Base-by-base conservation (phyloP, 2,797 vertebrate genomes). In the Malurus leucopterus region DNA sequence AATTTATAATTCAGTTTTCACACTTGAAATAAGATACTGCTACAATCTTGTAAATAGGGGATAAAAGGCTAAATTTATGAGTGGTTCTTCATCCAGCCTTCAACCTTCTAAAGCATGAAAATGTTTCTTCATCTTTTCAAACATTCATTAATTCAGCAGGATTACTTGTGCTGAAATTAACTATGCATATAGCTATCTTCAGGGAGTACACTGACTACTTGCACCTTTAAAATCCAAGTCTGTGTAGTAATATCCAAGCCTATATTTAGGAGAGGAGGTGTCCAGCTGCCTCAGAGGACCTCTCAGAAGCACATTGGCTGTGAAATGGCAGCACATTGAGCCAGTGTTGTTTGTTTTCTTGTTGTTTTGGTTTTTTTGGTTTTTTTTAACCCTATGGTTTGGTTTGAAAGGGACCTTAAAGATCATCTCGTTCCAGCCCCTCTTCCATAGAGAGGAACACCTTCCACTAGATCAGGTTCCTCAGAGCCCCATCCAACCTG, bases 311-410 rank as follows among this genome's bases (percentile, higher is more conserved):
- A 19, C 53, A 50, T 4, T 15, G 32, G 14, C 46, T 36, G 36
- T 36, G 36, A 36, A 12, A 36, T 36, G 36, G 36, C 36, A 36
- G 36, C 36, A 36, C 36, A 36, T 36, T 36, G 36, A 36, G 36
- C 36, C 36, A 36, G 36, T 36, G 26, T 9, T 62, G 19, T 26
- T 38, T 38, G 19, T 4, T 49, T 36, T 36, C 9, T 8, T 5
- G 36, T 11, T 36, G 36, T 36, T 36, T 36, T 10, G 34, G 19
- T 4, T 47, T 29, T 36, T 7, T 8, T 5, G 5, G 0, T 0
- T 24, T 53, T 53, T 64, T 68, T 50, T 8, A 54, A 74, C 61
- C 20, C 64, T 67, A 34, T 27, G 32, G 32, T 29, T 65, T 65
- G 19, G 14, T 22, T 43, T n/a, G 15, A 29, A 65, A 47, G 19